Evolutionary conservation across 1,140 invertebrate genomes (phyloP).

Genomic region (Caenorhabditis briggsae): DNA sequence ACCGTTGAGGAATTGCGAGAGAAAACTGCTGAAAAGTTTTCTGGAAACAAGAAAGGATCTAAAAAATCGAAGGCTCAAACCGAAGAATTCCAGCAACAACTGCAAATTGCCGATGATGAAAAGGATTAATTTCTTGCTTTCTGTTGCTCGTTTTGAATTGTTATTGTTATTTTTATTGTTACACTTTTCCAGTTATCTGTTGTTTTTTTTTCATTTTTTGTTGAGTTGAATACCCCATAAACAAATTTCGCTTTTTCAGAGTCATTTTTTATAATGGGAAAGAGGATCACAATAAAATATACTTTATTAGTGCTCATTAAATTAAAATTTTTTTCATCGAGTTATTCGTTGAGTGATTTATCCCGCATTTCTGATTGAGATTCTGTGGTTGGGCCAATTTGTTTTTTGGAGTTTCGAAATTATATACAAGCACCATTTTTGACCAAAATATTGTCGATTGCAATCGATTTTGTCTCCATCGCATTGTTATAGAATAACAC

Average conservation of each 20-base stretch:
- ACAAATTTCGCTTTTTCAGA: too few species aligned
- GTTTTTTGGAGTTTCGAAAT: not conserved
- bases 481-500: slow-evolving; percentile 62
- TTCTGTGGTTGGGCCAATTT: not conserved
- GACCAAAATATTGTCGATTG: slow-evolving; percentile 61
- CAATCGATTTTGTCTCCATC: slow-evolving; percentile 58
- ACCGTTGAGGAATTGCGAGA: slow-evolving; percentile 73
- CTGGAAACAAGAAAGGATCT: slow-evolving; percentile 37
- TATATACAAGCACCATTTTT: slow-evolving; percentile 44
- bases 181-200: not conserved
- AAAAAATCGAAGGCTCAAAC: slow-evolving; percentile 34
- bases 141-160: too few species aligned
- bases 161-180: slow-evolving; percentile 18
- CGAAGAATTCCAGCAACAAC: slow-evolving; percentile 42
- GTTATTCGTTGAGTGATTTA: not conserved
- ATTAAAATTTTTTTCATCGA: not conserved
- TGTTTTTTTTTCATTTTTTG: not conserved
- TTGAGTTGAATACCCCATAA: not conserved
- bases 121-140: not conserved
- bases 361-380: slow-evolving; percentile 22
- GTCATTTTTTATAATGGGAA: too few species aligned
- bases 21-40: slow-evolving; percentile 68
- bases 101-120: slow-evolving; percentile 51
- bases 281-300: too few species aligned
- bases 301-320: not conserved